Percentiles rank a stretch among this genome's conserved stretches.
phyloP scores from a whole-genome alignment of 2,888 invertebrate genomes.

The Netelia fuscicornis region DNA sequence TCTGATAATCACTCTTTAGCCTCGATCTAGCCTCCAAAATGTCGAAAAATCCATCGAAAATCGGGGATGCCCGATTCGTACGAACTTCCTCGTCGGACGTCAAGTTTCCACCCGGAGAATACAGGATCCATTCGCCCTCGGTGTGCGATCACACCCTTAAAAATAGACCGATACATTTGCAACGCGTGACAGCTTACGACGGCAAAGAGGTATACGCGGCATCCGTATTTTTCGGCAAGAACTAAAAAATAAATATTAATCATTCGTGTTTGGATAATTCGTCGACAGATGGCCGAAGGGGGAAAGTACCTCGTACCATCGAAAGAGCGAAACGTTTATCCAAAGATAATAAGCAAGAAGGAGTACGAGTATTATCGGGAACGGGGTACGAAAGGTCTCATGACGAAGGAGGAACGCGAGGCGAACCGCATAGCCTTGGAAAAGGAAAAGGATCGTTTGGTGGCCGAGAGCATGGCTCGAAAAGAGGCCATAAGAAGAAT shows the following conservation, averaged over 20 bases:
- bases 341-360: slow-evolving; percentile 87
- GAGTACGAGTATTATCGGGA: slow-evolving; percentile 86
- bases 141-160: slow-evolving; percentile 69
- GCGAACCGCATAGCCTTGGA: slow-evolving; percentile 69
- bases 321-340: slow-evolving; percentile 86
- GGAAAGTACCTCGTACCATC: slow-evolving; percentile 85
- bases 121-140: slow-evolving; percentile 68
- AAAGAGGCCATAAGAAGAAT: slow-evolving; percentile 78
- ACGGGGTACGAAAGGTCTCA: slow-evolving; percentile 67
- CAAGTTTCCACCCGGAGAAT: slow-evolving; percentile 70
- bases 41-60: slow-evolving; percentile 51
- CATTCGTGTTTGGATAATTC: background rate
- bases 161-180: slow-evolving; percentile 70
- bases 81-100: slow-evolving; percentile 8
- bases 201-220: slow-evolving; percentile 69
- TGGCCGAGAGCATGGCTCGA: slow-evolving; percentile 78
- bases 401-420: slow-evolving; percentile 74
- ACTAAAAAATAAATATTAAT: background rate
- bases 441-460: slow-evolving; percentile 74
- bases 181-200: slow-evolving; percentile 69
- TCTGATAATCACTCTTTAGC: background rate
- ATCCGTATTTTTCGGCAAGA: background rate
- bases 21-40: slow-evolving; percentile 5
- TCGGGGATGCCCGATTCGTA: slow-evolving; percentile 19
- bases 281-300: slow-evolving; percentile 46